These are phyloP conservation scores for Hemaris fuciformis DNA, from an alignment of 2,888 invertebrate genomes.

Conservation along the genomic window DNA sequence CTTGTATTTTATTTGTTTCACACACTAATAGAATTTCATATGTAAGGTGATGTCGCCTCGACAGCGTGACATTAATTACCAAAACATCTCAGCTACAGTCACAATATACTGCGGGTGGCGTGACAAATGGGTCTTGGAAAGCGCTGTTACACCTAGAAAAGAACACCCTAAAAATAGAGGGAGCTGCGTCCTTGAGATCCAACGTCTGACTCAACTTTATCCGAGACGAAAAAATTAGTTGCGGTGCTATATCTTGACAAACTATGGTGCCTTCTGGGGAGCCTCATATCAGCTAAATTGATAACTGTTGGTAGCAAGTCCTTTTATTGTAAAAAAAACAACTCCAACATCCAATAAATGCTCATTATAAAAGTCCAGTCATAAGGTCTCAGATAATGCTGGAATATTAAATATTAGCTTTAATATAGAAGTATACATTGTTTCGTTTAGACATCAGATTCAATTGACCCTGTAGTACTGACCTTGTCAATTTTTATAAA, in stretches of 20 bases:
- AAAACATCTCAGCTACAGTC: slow-evolving; percentile 69
- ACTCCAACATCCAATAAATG: slow-evolving; percentile 75
- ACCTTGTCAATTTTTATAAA: slow-evolving; percentile 63
- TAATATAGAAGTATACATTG: slow-evolving; percentile 69
- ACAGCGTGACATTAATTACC: slow-evolving; percentile 76
- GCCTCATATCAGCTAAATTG: slow-evolving; percentile 68
- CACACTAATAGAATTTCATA: slow-evolving; percentile 77
- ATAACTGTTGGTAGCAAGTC: slow-evolving; percentile 62
- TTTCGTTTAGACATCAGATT: slow-evolving; percentile 64
- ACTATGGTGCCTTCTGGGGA: slow-evolving; percentile 52
- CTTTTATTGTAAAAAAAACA: slow-evolving; percentile 71
- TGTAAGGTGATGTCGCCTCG: slow-evolving; percentile 72
- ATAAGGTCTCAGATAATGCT: slow-evolving; percentile 74
- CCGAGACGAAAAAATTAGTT: slow-evolving; percentile 43
- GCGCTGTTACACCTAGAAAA: slow-evolving; percentile 77
- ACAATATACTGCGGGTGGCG: slow-evolving; percentile 60
- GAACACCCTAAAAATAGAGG: slow-evolving; percentile 77
- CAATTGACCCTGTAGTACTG: slow-evolving; percentile 73
- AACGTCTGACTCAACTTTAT: slow-evolving; percentile 39
- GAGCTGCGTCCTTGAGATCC: slow-evolving; percentile 45
- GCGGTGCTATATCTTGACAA: slow-evolving; percentile 48
- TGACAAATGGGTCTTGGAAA: slow-evolving; percentile 62
- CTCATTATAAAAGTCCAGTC: slow-evolving; percentile 76
- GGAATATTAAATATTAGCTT: slow-evolving; percentile 81
- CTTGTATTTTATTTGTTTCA: slow-evolving; percentile 75